Conservation (phyloP, 2,888 invertebrate species). For the Priapulus caudatus region DNA sequence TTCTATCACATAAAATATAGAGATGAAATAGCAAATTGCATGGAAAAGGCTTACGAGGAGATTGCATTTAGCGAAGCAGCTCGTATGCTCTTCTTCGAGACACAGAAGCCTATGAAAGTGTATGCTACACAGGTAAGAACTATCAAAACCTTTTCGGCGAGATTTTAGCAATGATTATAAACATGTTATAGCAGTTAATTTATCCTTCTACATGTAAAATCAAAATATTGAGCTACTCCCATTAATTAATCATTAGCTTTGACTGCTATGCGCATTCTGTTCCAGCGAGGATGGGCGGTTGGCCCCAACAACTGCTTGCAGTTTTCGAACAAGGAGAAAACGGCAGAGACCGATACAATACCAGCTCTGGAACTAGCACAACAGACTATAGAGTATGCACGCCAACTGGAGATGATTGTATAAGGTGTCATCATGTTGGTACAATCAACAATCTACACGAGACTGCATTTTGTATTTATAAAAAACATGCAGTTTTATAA, state of each 20-base stretch:
- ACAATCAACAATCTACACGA: too few relatives aligned
- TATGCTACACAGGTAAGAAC: conserved; percentile 62
- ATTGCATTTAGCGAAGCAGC: conserved; percentile 76
- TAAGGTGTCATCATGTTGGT: too few relatives aligned
- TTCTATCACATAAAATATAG: too few relatives aligned
- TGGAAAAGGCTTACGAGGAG: conserved; percentile 88
- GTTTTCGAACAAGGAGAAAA: conserved; percentile 54
- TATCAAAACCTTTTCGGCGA: too few relatives aligned
- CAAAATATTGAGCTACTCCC: too few relatives aligned
- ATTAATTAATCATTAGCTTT: not conserved
- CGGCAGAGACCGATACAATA: conserved; percentile 56
- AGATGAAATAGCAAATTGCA: conserved; percentile 87
- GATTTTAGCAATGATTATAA: not conserved
- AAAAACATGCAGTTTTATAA: too few relatives aligned
- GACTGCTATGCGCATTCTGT: conserved; percentile 20
- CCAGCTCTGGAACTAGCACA: conserved; percentile 81
- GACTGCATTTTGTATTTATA: too few relatives aligned
- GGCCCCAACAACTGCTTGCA: conserved; percentile 65
- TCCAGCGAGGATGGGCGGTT: conserved; percentile 68
- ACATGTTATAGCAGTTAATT: not conserved
- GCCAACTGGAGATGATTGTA: conserved; percentile 98
- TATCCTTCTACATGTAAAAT: too few relatives aligned
- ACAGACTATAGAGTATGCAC: conserved; percentile 89
- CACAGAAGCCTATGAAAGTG: conserved; percentile 60
- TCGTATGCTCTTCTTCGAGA: conserved; percentile 69